Evolutionary conservation across 2,888 invertebrate genomes (phyloP).

Genomic region (Rhagophthalmus giganteus): DNA sequence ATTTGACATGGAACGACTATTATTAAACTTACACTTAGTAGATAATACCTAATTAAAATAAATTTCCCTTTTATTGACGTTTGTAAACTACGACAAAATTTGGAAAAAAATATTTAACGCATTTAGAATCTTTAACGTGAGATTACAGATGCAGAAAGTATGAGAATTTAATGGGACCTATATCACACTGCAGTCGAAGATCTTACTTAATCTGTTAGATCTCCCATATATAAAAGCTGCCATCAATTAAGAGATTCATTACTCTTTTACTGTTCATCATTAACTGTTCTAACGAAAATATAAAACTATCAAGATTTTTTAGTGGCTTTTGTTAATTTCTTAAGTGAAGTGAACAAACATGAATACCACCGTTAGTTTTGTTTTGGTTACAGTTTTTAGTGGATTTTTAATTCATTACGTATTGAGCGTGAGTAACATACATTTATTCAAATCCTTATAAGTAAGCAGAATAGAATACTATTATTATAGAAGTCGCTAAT

Average conservation of each 20-base stretch:
- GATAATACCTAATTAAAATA: too few species aligned
- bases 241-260: constrained; percentile 28
- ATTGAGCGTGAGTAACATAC: constrained; percentile 45
- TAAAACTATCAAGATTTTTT: neutral
- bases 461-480: too few species aligned
- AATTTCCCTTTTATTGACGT: too few species aligned
- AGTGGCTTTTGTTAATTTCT: neutral
- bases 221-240: constrained; percentile 45
- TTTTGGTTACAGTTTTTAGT: constrained; percentile 39
- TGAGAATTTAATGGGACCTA: constrained; percentile 41
- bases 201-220: constrained; percentile 45
- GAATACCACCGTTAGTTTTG: constrained; percentile 9
- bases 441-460: too few species aligned
- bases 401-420: constrained; percentile 47
- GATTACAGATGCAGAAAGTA: constrained; percentile 37
- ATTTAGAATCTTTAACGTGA: constrained; percentile 15
- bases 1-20: too few species aligned
- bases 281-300: neutral
- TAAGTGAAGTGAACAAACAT: neutral
- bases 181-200: constrained; percentile 35
- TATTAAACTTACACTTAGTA: too few species aligned
- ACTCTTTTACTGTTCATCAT: constrained; percentile 13
- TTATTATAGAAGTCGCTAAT: too few species aligned
- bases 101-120: too few species aligned
- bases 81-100: too few species aligned